Conservation (phyloP, 1,140 invertebrate species). For the Megathymus violae region DNA sequence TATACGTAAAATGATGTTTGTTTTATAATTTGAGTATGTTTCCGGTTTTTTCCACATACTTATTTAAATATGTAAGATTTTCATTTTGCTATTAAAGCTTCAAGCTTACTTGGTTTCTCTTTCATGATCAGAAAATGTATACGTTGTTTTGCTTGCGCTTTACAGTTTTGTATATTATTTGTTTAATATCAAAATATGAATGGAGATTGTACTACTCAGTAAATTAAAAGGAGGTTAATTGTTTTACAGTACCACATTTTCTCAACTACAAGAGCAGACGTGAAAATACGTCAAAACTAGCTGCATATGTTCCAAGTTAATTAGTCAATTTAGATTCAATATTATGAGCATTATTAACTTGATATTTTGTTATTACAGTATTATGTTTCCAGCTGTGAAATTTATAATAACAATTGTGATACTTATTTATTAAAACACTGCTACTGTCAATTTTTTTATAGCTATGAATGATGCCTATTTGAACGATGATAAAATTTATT, state of each 20-base stretch:
- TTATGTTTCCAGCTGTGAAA: neutral
- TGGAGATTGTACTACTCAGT: no score
- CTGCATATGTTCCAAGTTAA: neutral
- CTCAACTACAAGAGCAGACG: neutral
- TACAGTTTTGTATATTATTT: no score
- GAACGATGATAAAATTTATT: no score
- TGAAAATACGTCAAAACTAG: neutral
- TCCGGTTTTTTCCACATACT: no score
- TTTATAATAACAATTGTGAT: no score
- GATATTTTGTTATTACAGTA: neutral
- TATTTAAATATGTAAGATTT: neutral
- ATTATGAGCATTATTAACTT: neutral
- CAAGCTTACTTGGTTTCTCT: no score
- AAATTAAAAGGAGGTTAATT: neutral
- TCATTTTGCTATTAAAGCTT: neutral
- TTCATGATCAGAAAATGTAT: no score
- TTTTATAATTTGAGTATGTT: conserved; percentile 8
- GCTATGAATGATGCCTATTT: no score
- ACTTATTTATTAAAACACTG: neutral
- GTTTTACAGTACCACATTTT: neutral
- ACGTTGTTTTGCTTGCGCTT: no score
- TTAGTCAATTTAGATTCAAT: neutral
- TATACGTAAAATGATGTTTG: conserved; percentile 9
- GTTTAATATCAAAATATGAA: no score
- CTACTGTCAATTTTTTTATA: no score